Conservation (phyloP, 2,797 vertebrate genomes). For the Micrastur ruficollis region DNA sequence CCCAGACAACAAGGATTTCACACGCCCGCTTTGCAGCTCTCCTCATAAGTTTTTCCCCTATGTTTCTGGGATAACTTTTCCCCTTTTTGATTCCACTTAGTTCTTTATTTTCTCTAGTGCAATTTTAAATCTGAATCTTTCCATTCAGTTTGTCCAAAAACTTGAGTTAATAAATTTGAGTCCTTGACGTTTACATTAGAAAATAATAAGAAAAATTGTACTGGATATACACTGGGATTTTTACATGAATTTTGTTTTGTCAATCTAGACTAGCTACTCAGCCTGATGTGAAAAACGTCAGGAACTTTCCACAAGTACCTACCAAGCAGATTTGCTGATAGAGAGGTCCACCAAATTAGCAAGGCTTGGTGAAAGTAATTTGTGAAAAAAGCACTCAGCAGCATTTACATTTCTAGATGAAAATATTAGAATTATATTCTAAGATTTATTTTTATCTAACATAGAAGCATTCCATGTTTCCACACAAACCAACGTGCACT, state of each 20-base stretch:
- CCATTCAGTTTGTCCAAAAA: not conserved
- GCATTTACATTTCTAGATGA: not conserved
- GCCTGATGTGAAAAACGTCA: not conserved
- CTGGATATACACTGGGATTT: not conserved
- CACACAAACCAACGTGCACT: not conserved
- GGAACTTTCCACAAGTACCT: not conserved
- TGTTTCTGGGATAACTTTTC: not conserved
- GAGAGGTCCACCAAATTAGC: not conserved
- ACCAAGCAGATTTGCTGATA: not conserved
- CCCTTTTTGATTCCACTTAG: not conserved
- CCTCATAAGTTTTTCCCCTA: rapidly evolving
- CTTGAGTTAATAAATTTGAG: not conserved
- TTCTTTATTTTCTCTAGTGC: not conserved
- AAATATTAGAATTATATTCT: not conserved
- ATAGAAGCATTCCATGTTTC: not conserved
- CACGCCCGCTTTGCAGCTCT: not conserved
- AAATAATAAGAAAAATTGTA: not conserved
- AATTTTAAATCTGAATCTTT: not conserved
- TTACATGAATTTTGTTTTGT: not conserved
- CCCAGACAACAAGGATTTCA: not conserved
- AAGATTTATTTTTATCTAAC: not conserved
- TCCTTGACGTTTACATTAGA: not conserved
- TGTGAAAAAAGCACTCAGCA: not conserved
- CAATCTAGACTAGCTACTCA: not conserved
- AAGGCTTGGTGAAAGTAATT: not conserved